phyloP scores from a whole-genome alignment of 2,888 invertebrate species.

The Lomographa bimaculata region DNA sequence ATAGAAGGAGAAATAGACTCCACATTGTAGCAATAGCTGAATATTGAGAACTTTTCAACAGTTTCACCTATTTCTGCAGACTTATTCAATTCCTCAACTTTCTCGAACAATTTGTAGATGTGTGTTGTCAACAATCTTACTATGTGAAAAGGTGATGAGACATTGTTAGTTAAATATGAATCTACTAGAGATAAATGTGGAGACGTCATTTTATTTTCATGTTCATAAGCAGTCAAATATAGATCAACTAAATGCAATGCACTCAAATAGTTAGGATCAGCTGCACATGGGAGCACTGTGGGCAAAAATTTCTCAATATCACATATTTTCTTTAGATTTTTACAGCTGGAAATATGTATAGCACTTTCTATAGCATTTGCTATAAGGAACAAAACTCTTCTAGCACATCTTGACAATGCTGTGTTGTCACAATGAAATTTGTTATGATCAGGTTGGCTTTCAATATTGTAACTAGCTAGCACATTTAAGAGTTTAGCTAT shows the following conservation, averaged over 20 bases:
- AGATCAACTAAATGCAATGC: constrained; percentile 82
- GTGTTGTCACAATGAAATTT: constrained; percentile 60
- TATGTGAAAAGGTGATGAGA: constrained; percentile 87
- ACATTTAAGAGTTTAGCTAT: constrained; percentile 52
- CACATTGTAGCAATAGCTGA: constrained; percentile 86
- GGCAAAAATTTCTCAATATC: constrained; percentile 67
- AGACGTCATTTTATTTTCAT: constrained; percentile 67
- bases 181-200: constrained; percentile 75
- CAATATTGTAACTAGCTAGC: constrained; percentile 57
- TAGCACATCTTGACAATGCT: constrained; percentile 54
- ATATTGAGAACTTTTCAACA: constrained; percentile 82
- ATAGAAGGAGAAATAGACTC: constrained; percentile 89
- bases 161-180: constrained; percentile 81
- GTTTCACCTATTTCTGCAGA: constrained; percentile 52
- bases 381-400: constrained; percentile 81
- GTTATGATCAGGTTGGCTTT: constrained; percentile 49
- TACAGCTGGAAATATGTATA: constrained; percentile 80
- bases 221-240: constrained; percentile 75
- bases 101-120: constrained; percentile 87
- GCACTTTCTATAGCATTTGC: constrained; percentile 83
- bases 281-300: constrained; percentile 68
- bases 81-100: constrained; percentile 75
- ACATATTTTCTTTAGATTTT: constrained; percentile 71
- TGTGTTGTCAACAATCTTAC: constrained; percentile 88
- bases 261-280: constrained; percentile 69